Evolutionary conservation across 2,113 vertebrate genomes (phyloP).

Genomic region (Erythrolamprus reginae): DNA sequence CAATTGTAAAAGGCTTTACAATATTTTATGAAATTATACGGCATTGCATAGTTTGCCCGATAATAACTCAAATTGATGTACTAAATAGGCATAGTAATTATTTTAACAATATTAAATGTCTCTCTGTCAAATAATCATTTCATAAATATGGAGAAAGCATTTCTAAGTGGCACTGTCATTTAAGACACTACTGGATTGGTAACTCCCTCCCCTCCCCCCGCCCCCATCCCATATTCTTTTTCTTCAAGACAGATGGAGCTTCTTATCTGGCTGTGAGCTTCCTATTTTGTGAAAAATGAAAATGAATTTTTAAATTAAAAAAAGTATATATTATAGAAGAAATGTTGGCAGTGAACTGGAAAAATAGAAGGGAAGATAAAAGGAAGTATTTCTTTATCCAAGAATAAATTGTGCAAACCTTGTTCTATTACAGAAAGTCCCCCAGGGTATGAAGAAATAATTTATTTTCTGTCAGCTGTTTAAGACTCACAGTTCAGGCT

Average conservation of each 20-base stretch:
- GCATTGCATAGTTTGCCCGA: conserved; percentile 57
- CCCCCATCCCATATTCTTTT: conserved; percentile 36
- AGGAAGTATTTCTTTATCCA: conserved; percentile 10
- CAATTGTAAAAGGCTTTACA: conserved; percentile 52
- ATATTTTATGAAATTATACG: conserved; percentile 71
- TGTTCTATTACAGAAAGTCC: conserved; percentile 3
- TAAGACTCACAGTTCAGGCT: conserved; percentile 23
- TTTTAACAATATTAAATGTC: conserved; percentile 64
- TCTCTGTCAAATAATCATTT: conserved; percentile 59
- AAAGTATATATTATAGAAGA: conserved; percentile 36
- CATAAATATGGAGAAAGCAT: conserved; percentile 46
- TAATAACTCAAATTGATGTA: conserved; percentile 65
- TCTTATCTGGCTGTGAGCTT: conserved; percentile 43
- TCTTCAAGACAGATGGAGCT: conserved; percentile 57
- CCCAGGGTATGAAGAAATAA: conserved; percentile 14
- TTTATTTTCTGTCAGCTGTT: conserved; percentile 26
- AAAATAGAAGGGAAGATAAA: conserved; percentile 34
- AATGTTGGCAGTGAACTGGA: conserved; percentile 46
- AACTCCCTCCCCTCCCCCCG: conserved; percentile 28
- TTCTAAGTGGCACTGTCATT: conserved; percentile 58
- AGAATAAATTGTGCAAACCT: conserved; percentile 14
- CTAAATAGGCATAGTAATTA: conserved; percentile 63
- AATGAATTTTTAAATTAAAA: conserved; percentile 55
- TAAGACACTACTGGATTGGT: conserved; percentile 51
- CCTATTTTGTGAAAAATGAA: conserved; percentile 40